Evolutionary conservation across 2,113 vertebrate species (phyloP).

Genomic region (Crocuta crocuta): DNA sequence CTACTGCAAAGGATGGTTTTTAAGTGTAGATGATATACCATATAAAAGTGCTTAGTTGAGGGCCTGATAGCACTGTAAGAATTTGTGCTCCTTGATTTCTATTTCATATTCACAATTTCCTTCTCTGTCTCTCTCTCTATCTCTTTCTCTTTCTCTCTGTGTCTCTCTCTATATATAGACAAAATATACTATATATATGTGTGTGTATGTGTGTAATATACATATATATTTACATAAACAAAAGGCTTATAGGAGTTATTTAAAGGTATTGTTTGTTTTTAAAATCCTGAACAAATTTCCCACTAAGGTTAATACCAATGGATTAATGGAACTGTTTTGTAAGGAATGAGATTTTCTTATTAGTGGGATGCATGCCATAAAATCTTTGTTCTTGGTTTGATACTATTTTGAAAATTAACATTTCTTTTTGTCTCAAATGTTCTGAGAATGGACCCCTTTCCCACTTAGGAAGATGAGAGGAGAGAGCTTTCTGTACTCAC

Average conservation of each 20-base stretch:
- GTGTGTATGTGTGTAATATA: background rate
- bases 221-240: background rate
- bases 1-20: background rate
- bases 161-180: background rate
- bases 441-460: background rate
- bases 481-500: background rate
- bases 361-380: background rate
- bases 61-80: background rate
- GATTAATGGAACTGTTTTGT: background rate
- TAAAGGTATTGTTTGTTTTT: background rate
- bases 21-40: background rate
- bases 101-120: background rate
- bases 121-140: background rate
- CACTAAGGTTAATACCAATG: background rate
- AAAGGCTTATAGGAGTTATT: background rate
- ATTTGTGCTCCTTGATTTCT: background rate
- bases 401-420: background rate
- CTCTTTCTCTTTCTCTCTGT: background rate
- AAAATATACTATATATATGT: background rate
- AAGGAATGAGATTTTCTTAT: background rate
- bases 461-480: background rate
- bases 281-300: background rate
- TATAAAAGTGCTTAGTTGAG: background rate
- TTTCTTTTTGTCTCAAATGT: slow-evolving; percentile 10
- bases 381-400: background rate